Base-by-base conservation (phyloP, 2,888 invertebrate species). In the Acleris emargana region DNA sequence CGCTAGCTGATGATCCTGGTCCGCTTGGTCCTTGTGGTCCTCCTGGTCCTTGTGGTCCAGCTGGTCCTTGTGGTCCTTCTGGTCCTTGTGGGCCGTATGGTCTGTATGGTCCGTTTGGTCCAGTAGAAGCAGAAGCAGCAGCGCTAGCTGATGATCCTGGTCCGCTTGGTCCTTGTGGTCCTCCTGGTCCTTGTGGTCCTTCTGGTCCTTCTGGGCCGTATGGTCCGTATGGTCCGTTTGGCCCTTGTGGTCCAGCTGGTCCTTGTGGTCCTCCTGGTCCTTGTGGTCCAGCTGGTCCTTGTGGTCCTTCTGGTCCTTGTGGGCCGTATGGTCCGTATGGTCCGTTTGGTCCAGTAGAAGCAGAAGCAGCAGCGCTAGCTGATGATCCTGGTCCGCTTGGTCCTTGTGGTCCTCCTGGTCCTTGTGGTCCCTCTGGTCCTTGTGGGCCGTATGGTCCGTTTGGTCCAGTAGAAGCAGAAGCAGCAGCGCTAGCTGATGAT, bases 371-470 rank as follows among this genome's bases (percentile, higher is more conserved):
- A 22, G 20, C 32, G 55, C 62, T 2, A n/a, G 2, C 55, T 42
- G 3, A 18, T 57, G 57, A 25, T 45, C 45, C 58, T 43, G 54
- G 55, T 55, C 55, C 57, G 0, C 20, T 20, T 61, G 57, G 22
- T 25, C 55, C 55, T 2, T 25, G 1, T 54, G 54, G 64, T 45
- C 64, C 59, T 2, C 51, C 2, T 60, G 59, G 64, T 25, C 64
- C 64, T 5, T 13, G 0, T 62, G 62, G 42, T 58, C 59, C 71
- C 17, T 50, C 20, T 57, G 57, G 50, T 50, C 62, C 64, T 11
- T 22, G 42, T 60, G 54, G 55, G 45, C 64, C 57, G 2, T 52
- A n/a, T 43, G 62, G 54, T 28, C 54, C 57, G 4, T 28, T 0
- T 38, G 68, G 18, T 28, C 53, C 64, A 25, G 17, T 28, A 25